Conservation (phyloP, 1,140 invertebrate genomes). For the Zaprionus capensis region DNA sequence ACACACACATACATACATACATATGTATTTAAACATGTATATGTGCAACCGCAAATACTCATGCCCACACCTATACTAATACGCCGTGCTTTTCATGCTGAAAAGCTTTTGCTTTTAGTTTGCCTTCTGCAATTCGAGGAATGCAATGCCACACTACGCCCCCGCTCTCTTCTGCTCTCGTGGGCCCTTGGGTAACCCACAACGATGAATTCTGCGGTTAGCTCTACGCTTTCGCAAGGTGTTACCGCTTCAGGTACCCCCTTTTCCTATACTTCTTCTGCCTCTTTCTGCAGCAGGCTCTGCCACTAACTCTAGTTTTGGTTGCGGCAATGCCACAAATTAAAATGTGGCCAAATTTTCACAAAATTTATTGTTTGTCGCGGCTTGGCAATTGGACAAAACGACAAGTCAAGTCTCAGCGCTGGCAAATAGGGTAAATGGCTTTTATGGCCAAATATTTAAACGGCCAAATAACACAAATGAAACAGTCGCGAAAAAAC, state of each 20-base stretch:
- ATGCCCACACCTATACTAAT: conserved; percentile 7
- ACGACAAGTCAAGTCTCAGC: conserved; percentile 47
- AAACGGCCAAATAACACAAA: conserved; percentile 28
- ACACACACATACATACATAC: conserved; percentile 7
- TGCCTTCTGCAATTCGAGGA: conserved; percentile 51
- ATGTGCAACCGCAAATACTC: conserved; percentile 17
- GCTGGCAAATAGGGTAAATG: conserved; percentile 76
- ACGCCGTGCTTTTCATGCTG: conserved; percentile 25
- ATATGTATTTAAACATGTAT: background rate
- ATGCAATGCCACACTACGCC: conserved; percentile 38
- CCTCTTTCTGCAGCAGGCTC: background rate
- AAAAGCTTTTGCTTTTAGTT: conserved; percentile 60
- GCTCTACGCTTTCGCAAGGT: conserved; percentile 46
- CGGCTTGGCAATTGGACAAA: conserved; percentile 51
- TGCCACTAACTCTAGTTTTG: conserved; percentile 9
- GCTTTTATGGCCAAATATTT: conserved; percentile 66
- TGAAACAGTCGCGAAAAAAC: conserved; percentile 2
- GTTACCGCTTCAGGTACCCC: conserved; percentile 42
- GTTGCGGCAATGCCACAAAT: conserved; percentile 66
- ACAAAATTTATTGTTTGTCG: conserved; percentile 75
- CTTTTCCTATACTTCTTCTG: conserved; percentile 1
- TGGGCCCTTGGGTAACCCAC: conserved; percentile 39
- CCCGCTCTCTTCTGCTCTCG: background rate
- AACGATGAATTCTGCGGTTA: conserved; percentile 76
- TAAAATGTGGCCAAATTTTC: conserved; percentile 76